Evolutionary conservation across 2,113 vertebrate species (phyloP).

Genomic region (Planiliza haematocheilus): DNA sequence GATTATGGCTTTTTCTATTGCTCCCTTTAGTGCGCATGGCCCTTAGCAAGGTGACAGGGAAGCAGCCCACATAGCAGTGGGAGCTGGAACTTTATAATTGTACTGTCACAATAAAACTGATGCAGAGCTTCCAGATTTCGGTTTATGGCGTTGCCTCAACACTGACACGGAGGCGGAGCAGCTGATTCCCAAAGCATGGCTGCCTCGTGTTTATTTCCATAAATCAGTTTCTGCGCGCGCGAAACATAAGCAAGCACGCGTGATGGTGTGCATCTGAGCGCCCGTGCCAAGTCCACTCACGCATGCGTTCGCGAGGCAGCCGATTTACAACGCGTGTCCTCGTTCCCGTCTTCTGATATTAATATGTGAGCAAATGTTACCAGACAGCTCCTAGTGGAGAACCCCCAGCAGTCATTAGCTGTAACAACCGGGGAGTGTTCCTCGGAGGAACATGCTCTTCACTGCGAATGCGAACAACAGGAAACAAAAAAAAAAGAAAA

Average conservation of each 20-base stretch:
- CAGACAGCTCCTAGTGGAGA: slow-evolving; percentile 72
- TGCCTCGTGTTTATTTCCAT: slow-evolving; percentile 26
- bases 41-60: slow-evolving; percentile 74
- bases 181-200: slow-evolving; percentile 34
- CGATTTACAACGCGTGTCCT: slow-evolving; percentile 38
- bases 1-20: slow-evolving; percentile 74
- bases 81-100: slow-evolving; percentile 76
- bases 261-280: not conserved
- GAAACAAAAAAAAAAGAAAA: slow-evolving; percentile 14
- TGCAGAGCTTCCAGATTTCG: slow-evolving; percentile 68
- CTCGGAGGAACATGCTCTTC: slow-evolving; percentile 66
- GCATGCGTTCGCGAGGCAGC: slow-evolving; percentile 30
- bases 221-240: slow-evolving; percentile 39
- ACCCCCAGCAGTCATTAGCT: slow-evolving; percentile 78
- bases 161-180: slow-evolving; percentile 31
- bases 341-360: slow-evolving; percentile 65
- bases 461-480: slow-evolving; percentile 59
- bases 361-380: slow-evolving; percentile 76
- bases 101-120: slow-evolving; percentile 80
- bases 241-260: slow-evolving; percentile 27
- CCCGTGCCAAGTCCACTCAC: slow-evolving; percentile 29
- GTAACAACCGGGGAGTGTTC: slow-evolving; percentile 75
- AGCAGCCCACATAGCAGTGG: slow-evolving; percentile 57
- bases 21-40: slow-evolving; percentile 67
- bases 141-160: slow-evolving; percentile 58